Conservation (phyloP, 2,113 vertebrate species). For the Tragelaphus strepsiceros region DNA sequence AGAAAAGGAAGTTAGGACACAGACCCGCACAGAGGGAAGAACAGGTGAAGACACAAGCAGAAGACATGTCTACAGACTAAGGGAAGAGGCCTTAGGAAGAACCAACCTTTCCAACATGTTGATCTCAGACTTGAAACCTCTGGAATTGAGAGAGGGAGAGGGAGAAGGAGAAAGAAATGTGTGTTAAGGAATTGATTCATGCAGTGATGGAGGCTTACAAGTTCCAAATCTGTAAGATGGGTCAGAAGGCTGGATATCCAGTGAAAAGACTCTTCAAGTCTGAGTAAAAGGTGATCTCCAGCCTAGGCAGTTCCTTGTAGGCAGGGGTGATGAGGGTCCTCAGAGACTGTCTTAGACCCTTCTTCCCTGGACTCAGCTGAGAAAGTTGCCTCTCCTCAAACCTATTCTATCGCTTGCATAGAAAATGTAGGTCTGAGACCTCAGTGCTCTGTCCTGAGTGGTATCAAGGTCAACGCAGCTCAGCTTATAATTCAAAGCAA, state of each 20-base stretch:
- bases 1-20: background rate
- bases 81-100: background rate
- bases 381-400: background rate
- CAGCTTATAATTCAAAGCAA: background rate
- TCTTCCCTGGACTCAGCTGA: background rate
- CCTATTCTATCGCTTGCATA: background rate
- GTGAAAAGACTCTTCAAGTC: background rate
- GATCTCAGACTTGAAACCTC: background rate
- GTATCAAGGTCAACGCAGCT: background rate
- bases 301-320: background rate
- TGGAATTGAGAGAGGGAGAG: background rate
- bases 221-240: too few species aligned
- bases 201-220: background rate
- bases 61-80: background rate
- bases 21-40: background rate
- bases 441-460: background rate
- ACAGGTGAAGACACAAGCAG: background rate
- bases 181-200: background rate
- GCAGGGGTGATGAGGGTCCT: background rate
- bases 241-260: background rate
- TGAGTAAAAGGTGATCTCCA: background rate
- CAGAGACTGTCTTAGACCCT: background rate
- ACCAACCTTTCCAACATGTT: rapidly evolving
- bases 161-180: background rate
- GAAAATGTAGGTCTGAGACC: background rate